These are phyloP conservation scores for Cabera pusaria DNA, from an alignment of 2,888 invertebrate species.

Conservation along the genomic window DNA sequence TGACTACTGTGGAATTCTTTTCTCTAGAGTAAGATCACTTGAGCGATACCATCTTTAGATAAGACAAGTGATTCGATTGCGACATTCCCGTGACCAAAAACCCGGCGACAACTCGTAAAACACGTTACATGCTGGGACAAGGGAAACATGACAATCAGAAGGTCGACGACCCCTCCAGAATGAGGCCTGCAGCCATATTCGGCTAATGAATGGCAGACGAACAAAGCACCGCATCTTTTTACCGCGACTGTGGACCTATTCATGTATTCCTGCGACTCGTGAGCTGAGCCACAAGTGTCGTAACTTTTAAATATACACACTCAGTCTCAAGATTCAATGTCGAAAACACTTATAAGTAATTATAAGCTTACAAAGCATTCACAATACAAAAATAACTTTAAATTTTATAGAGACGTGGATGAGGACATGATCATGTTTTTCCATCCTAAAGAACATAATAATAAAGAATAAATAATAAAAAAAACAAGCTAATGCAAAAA, in stretches of 20 bases:
- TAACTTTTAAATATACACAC: slow-evolving; percentile 28
- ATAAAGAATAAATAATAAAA: too few species aligned
- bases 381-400: too few species aligned
- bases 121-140: slow-evolving; percentile 61
- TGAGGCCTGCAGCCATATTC: slow-evolving; percentile 68
- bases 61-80: slow-evolving; percentile 35
- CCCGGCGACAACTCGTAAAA: slow-evolving; percentile 61
- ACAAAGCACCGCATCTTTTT: slow-evolving; percentile 68
- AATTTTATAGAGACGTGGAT: too few species aligned
- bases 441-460: too few species aligned
- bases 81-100: slow-evolving; percentile 55
- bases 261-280: slow-evolving; percentile 51
- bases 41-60: slow-evolving; percentile 23
- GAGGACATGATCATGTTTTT: too few species aligned
- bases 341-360: too few species aligned
- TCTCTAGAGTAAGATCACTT: not conserved
- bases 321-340: slow-evolving; percentile 13
- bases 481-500: too few species aligned
- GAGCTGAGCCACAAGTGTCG: slow-evolving; percentile 36
- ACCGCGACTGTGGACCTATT: slow-evolving; percentile 45
- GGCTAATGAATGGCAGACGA: slow-evolving; percentile 76
- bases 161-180: slow-evolving; percentile 74
- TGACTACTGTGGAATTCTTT: too few species aligned
- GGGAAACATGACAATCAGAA: slow-evolving; percentile 65
- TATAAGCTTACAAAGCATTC: too few species aligned